These are phyloP conservation scores for Numenius arquata DNA, from an alignment of 2,113 vertebrate species.

Conservation along the genomic window DNA sequence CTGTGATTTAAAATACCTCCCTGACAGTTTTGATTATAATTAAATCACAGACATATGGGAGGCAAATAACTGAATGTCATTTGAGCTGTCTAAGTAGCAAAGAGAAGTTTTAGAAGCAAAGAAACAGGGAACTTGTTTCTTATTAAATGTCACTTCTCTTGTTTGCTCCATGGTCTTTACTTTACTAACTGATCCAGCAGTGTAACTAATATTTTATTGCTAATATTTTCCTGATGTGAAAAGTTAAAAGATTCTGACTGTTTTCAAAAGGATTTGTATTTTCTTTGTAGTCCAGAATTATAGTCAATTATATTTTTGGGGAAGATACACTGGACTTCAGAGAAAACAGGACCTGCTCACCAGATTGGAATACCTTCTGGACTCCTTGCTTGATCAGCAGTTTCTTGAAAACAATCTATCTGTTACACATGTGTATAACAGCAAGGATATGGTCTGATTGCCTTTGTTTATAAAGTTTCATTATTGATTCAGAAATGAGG, in stretches of 20 bases:
- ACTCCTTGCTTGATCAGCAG: neutral
- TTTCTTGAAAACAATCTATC: neutral
- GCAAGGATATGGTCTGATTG: neutral
- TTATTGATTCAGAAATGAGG: neutral
- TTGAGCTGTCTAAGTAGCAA: constrained; percentile 35
- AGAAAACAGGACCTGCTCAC: neutral
- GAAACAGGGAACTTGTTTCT: constrained; percentile 7
- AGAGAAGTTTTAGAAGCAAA: constrained; percentile 22
- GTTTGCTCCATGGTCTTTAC: neutral
- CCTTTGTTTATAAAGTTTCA: neutral
- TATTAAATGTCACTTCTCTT: neutral
- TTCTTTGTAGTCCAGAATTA: neutral
- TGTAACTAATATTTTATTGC: neutral
- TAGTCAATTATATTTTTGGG: neutral
- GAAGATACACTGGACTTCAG: neutral
- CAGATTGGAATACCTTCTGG: neutral
- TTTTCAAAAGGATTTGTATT: neutral
- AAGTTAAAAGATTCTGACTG: neutral
- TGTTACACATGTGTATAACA: neutral
- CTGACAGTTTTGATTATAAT: constrained; percentile 70
- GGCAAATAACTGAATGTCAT: constrained; percentile 43
- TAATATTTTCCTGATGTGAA: neutral
- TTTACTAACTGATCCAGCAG: neutral
- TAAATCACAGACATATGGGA: constrained; percentile 71
- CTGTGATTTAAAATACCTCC: constrained; percentile 66